Conservation (phyloP, 2,888 invertebrate species). For the Carpatolechia fugitivella region DNA sequence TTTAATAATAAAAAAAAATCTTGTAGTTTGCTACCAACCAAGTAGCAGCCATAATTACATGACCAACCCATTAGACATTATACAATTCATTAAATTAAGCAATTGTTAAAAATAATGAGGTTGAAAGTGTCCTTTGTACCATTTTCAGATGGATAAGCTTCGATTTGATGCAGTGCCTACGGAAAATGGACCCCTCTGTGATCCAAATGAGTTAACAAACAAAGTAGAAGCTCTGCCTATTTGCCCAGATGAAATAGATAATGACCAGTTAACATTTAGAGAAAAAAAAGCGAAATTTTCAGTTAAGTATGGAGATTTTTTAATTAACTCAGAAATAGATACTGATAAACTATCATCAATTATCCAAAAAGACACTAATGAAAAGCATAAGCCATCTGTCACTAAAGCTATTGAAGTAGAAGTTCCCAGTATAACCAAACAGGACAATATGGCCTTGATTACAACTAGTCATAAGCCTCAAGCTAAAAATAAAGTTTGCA, state of each 20-base stretch:
- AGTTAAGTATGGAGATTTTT: slow-evolving; percentile 63
- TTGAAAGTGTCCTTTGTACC: not conserved
- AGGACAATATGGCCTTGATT: not conserved
- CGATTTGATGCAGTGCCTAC: slow-evolving; percentile 78
- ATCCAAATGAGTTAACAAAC: slow-evolving; percentile 23
- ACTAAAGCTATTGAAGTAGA: not conserved
- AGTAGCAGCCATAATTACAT: too few species aligned
- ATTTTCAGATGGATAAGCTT: slow-evolving; percentile 74
- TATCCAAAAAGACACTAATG: too few species aligned
- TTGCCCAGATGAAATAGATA: slow-evolving; percentile 59
- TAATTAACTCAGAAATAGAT: slow-evolving; percentile 51
- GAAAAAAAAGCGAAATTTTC: slow-evolving; percentile 59
- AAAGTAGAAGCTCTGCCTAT: slow-evolving; percentile 39
- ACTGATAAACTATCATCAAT: not conserved
- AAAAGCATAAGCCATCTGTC: not conserved
- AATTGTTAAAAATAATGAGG: too few species aligned
- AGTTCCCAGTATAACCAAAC: not conserved
- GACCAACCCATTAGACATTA: too few species aligned
- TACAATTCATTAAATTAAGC: too few species aligned
- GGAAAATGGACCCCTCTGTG: slow-evolving; percentile 63
- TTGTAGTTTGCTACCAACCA: too few species aligned
- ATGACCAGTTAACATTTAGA: slow-evolving; percentile 44
- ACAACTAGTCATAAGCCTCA: not conserved
- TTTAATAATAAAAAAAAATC: too few species aligned
- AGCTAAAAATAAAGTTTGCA: slow-evolving; percentile 43